Evolutionary conservation across 2,888 invertebrate genomes (phyloP), one percentile per base, ranked within the genome.

Genomic region (Athalia rosae): DNA sequence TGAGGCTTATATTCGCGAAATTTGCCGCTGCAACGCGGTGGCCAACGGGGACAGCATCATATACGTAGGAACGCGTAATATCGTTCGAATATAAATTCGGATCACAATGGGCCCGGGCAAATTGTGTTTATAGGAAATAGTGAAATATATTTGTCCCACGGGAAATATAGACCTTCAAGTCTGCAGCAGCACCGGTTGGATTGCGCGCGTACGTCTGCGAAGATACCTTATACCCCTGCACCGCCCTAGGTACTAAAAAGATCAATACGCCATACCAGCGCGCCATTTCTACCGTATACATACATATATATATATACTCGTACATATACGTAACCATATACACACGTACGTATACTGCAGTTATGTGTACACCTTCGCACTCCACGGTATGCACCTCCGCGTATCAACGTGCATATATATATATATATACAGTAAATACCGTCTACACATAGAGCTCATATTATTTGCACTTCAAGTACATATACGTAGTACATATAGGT

Each of bases 91-190:
- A 78, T 78, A 80, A 77, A 80, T 81, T 82, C 79, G 76, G 69
- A 80, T 81, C 83, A 85, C 88, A 87, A 89, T 88, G 87, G 87
- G 85, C 83, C 83, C 77, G 84, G 64, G 86, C 84, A 89, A 89
- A 89, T 89, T 89, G 89, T 87, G 88, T 89, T 89, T 89, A 89
- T 89, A 88, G 88, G 87, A 88, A 28, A 89, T 87, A 87, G 88
- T 87, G 87, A 88, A 89, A 88, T 83, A 85, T 87, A 89, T 88
- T 87, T 85, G 86, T 87, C 89, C 88, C 88, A 79, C 81, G 88
- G 89, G 89, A 89, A 90, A 90, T 90, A 89, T 89, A 88, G 88
- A 88, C 87, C 87, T 88, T 88, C 86, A 86, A 28, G 87, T 86
- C 85, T 84, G 85, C 62, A 56, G 28, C 28, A 28, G 47, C 84